These are phyloP conservation scores for Petrocephalus sullivani DNA, from an alignment of 2,797 vertebrate genomes.

Conservation along the genomic window DNA sequence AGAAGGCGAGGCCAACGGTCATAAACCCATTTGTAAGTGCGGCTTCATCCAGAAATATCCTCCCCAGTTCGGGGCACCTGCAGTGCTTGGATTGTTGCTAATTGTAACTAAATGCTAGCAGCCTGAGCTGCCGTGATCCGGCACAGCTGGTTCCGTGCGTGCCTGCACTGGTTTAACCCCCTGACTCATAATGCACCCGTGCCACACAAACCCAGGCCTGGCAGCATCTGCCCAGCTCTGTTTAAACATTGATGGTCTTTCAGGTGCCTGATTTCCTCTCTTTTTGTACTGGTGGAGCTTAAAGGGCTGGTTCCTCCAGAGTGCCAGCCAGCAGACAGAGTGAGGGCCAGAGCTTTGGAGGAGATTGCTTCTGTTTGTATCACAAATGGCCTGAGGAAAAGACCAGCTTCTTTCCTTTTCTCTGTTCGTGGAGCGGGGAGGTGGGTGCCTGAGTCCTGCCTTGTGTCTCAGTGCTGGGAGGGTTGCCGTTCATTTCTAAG, in stretches of 20 bases:
- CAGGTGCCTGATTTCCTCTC: neutral
- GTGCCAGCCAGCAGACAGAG: neutral
- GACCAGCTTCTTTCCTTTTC: neutral
- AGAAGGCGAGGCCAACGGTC: neutral
- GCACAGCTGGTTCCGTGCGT: neutral
- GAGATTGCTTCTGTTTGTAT: neutral
- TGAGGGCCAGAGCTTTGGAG: neutral
- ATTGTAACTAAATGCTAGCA: neutral
- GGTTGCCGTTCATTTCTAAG: neutral
- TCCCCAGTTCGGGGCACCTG: neutral
- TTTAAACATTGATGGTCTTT: neutral
- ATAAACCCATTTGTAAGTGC: neutral
- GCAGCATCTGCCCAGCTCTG: neutral
- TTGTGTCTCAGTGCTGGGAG: neutral
- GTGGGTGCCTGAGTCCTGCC: neutral
- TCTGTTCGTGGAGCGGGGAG: neutral
- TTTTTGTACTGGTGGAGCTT: neutral
- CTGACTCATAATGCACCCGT: neutral
- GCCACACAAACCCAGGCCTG: neutral
- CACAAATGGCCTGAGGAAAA: neutral
- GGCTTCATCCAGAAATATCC: neutral
- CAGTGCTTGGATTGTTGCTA: neutral
- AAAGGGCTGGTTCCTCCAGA: neutral
- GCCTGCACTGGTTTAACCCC: neutral
- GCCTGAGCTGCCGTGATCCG: neutral